A percentile compares a stretch with the other conserved stretches of the same genome.
These are phyloP conservation scores for Sisor rabdophorus DNA, from an alignment of 2,113 vertebrate genomes.

Conservation along the genomic window DNA sequence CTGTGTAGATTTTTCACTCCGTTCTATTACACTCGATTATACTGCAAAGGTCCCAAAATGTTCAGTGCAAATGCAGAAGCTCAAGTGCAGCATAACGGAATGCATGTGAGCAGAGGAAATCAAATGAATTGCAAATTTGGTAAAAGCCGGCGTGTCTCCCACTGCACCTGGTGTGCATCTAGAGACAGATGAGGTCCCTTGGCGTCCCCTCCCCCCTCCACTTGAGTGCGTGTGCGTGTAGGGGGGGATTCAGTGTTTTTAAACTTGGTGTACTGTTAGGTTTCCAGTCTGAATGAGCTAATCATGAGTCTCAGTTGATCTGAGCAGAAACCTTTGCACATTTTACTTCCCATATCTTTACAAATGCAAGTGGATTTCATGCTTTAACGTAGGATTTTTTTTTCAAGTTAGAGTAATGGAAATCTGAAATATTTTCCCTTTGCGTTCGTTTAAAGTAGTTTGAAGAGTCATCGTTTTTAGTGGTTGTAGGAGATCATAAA, in stretches of 20 bases:
- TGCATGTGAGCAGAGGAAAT: not conserved
- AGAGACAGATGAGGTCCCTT: slow-evolving; percentile 18
- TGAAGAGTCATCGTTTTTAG: not conserved
- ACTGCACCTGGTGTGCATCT: slow-evolving; percentile 44
- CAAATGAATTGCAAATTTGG: slow-evolving; percentile 38
- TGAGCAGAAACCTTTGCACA: slow-evolving; percentile 33
- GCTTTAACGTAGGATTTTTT: not conserved
- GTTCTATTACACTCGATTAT: not conserved
- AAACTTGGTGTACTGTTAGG: slow-evolving; percentile 14
- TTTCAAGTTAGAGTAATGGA: not conserved
- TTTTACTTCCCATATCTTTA: slow-evolving; percentile 16
- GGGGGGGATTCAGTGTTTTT: not conserved
- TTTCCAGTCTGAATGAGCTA: slow-evolving; percentile 31
- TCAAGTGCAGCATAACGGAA: slow-evolving; percentile 2
- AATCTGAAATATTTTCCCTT: not conserved
- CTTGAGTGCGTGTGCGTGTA: not conserved
- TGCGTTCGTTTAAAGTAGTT: not conserved
- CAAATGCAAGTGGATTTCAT: slow-evolving; percentile 25
- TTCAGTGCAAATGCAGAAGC: not conserved
- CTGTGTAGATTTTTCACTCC: not conserved
- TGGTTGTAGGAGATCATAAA: not conserved
- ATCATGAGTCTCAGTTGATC: slow-evolving; percentile 48
- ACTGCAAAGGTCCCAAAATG: not conserved
- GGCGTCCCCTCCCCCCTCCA: not conserved
- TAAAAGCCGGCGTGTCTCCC: slow-evolving; percentile 21